phyloP scores from a whole-genome alignment of 2,888 invertebrate species.

The Nowickia ferox region DNA sequence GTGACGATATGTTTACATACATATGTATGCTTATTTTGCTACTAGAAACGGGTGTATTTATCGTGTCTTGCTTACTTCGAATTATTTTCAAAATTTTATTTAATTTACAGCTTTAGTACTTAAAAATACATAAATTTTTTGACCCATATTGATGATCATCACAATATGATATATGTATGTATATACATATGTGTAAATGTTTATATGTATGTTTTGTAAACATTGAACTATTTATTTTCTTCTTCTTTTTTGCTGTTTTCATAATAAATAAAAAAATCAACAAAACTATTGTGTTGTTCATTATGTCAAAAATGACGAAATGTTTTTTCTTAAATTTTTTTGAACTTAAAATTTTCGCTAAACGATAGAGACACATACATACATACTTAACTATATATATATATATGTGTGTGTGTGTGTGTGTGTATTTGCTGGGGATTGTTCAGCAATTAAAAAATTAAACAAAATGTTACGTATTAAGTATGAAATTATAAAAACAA shows the following conservation, averaged over 20 bases:
- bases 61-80: no score
- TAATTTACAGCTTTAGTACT: no score
- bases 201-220: neutral
- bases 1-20: no score
- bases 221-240: neutral
- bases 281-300: neutral
- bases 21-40: no score
- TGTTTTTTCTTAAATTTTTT: neutral
- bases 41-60: no score
- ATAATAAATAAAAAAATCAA: neutral
- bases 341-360: constrained; percentile 2
- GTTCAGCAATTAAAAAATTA: neutral
- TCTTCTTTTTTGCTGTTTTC: constrained; percentile 10
- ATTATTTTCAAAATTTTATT: no score
- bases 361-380: neutral
- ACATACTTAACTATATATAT: neutral
- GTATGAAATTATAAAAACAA: neutral
- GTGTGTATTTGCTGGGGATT: no score
- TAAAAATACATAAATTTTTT: no score
- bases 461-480: neutral
- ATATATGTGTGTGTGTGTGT: no score
- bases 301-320: constrained; percentile 8
- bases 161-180: no score
- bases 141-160: no score
- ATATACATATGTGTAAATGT: no score